phyloP scores from a whole-genome alignment of 2,113 vertebrate species.

The Scopus umbretta region DNA sequence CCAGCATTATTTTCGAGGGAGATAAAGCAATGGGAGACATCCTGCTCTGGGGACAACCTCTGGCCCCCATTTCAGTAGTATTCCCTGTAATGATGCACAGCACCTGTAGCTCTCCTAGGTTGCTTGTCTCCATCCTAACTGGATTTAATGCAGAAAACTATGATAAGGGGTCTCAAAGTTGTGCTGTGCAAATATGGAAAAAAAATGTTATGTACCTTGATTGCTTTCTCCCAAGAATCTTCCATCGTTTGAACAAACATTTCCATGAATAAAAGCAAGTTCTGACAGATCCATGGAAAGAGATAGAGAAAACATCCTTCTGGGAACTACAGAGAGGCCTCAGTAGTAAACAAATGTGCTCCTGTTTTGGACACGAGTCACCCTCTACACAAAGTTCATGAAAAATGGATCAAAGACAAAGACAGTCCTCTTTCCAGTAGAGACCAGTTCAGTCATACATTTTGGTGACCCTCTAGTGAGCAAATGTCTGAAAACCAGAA shows the following conservation, averaged over 20 bases:
- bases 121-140: neutral
- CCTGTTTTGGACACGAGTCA: neutral
- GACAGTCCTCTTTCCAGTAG: neutral
- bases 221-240: neutral
- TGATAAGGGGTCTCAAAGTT: neutral
- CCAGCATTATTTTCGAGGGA: neutral
- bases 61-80: neutral
- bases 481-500: neutral
- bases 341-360: neutral
- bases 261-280: neutral
- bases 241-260: neutral
- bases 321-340: neutral
- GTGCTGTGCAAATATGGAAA: neutral
- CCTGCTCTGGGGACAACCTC: neutral
- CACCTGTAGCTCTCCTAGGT: neutral
- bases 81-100: rapidly evolving
- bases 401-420: neutral
- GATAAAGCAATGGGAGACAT: neutral
- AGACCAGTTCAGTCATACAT: neutral
- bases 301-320: neutral
- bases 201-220: rapidly evolving
- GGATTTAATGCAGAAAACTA: neutral
- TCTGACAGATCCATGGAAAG: neutral
- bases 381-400: neutral
- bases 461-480: neutral